These are phyloP conservation scores for Alloplasta piceator DNA, from an alignment of 2,888 invertebrate genomes.

Conservation along the genomic window DNA sequence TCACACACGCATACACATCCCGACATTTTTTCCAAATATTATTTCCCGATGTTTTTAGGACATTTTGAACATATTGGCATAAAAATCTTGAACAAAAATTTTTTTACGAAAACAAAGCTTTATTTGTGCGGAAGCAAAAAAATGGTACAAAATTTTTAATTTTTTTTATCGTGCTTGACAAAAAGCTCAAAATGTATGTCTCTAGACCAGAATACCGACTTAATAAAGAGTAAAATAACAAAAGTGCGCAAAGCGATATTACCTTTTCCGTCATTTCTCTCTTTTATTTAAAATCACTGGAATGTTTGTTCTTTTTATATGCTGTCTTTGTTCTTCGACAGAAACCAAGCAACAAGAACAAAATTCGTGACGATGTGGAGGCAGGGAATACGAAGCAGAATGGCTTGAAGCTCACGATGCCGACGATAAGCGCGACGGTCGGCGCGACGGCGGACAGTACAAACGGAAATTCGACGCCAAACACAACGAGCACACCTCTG, in stretches of 20 bases:
- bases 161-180: too few species aligned
- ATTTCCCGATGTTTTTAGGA: too few species aligned
- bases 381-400: constrained; percentile 69
- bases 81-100: too few species aligned
- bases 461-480: constrained; percentile 82
- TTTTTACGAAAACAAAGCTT: too few species aligned
- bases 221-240: too few species aligned
- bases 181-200: too few species aligned
- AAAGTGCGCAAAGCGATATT: neutral
- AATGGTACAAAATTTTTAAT: too few species aligned
- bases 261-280: neutral
- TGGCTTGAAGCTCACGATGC: constrained; percentile 77
- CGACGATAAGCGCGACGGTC: constrained; percentile 78
- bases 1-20: too few species aligned
- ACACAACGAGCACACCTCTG: constrained; percentile 89
- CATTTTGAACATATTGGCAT: too few species aligned
- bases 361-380: constrained; percentile 75
- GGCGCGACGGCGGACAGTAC: constrained; percentile 60
- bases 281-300: constrained; percentile 16
- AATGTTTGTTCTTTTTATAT: neutral
- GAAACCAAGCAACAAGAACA: constrained; percentile 70
- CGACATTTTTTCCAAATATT: too few species aligned
- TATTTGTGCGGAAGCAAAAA: too few species aligned
- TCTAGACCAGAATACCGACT: too few species aligned
- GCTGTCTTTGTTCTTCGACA: constrained; percentile 42